phyloP scores from a whole-genome alignment of 1,140 invertebrate genomes.

The Bombus sylvicola region DNA sequence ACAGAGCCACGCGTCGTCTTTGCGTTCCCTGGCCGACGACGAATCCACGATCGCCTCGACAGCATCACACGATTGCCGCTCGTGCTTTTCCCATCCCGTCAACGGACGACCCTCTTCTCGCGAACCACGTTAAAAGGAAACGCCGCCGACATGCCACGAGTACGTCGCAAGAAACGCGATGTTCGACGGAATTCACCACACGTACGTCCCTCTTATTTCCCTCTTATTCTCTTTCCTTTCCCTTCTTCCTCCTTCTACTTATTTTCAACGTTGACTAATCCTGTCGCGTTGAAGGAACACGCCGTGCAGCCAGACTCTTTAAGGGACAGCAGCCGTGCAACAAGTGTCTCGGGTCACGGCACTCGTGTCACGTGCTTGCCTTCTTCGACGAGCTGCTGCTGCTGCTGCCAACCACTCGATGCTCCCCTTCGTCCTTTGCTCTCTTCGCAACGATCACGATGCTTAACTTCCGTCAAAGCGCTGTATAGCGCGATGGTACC shows the following conservation, averaged over 20 bases:
- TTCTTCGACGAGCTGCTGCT: conserved; percentile 34
- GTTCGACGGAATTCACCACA: background rate
- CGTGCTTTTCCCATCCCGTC: background rate
- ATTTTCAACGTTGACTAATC: conserved; percentile 10
- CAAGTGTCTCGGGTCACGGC: conserved; percentile 61
- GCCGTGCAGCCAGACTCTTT: conserved; percentile 42
- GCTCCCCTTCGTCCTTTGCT: conserved; percentile 12
- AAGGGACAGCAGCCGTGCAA: conserved; percentile 54
- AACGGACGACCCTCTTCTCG: background rate
- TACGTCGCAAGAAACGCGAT: background rate
- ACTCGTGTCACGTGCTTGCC: conserved; percentile 59
- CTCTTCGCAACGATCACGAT: background rate
- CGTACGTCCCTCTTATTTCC: background rate
- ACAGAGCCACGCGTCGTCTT: background rate
- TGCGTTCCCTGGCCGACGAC: background rate
- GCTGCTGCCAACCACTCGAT: conserved; percentile 28
- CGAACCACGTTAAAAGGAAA: background rate
- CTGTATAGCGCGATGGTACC: background rate
- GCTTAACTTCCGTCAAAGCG: background rate
- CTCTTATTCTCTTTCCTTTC: no score
- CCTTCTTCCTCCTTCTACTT: background rate
- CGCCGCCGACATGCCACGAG: background rate
- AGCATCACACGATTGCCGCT: conserved; percentile 6
- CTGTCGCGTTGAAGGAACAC: background rate
- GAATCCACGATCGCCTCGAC: background rate